Evolutionary conservation across 23 tunicate genomes (phyloP).

Genomic region (Trididemnum nubilum): DNA sequence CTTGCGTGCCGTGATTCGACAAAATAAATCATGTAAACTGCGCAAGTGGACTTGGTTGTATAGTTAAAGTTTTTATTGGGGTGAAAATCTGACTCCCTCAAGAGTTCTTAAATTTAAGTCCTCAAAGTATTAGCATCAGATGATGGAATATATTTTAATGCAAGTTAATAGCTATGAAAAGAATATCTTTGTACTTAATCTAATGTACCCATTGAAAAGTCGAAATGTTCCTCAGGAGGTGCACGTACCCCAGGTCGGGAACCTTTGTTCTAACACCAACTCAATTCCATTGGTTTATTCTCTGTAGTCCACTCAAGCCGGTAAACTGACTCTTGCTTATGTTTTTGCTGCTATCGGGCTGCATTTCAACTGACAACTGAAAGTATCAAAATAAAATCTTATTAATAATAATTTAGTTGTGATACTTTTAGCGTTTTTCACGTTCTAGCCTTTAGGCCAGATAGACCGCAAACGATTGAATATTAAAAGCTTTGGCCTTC

Average conservation of each 20-base stretch:
- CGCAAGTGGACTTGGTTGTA: conserved; percentile 6
- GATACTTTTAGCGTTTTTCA: too few species aligned
- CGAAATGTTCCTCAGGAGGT: conserved; percentile 23
- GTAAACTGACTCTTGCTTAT: too few species aligned
- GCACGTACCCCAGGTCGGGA: conserved; percentile 22
- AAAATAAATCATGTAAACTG: conserved; percentile 4
- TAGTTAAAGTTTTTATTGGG: conserved; percentile 2
- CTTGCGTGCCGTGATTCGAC: too few species aligned
- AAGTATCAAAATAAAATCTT: too few species aligned
- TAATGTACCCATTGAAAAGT: conserved; percentile 29
- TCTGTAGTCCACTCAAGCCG: too few species aligned
- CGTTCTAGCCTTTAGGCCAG: too few species aligned
- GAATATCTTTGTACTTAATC: conserved; percentile 33
- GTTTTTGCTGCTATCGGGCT: too few species aligned
- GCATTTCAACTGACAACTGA: too few species aligned
- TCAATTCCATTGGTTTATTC: too few species aligned
- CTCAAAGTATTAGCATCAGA: conserved; percentile 19
- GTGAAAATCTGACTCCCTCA: conserved; percentile 15
- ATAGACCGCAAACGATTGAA: too few species aligned
- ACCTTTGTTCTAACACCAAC: conserved; percentile 1
- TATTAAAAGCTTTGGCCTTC: too few species aligned
- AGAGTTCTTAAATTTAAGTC: conserved; percentile 10
- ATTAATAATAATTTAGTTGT: too few species aligned
- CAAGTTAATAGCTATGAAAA: conserved; percentile 19
- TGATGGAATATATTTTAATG: conserved; percentile 13